phyloP scores from a whole-genome alignment of 2,797 vertebrate species.

The Orientallactaga sibirica region DNA sequence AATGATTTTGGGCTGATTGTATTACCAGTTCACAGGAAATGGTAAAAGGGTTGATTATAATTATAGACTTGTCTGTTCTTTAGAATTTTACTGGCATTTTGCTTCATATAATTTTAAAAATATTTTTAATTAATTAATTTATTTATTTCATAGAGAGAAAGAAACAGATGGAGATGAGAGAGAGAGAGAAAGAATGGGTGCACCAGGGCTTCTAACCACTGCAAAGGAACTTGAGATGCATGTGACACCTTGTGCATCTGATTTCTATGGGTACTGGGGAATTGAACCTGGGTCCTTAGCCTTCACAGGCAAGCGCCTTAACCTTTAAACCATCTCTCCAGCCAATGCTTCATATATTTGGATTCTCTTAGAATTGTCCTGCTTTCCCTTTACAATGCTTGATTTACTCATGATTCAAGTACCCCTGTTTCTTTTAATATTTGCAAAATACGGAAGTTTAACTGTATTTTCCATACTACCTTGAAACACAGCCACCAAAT shows the following conservation, averaged over 20 bases:
- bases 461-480: background rate
- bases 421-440: background rate
- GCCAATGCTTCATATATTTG: too few species aligned
- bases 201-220: too few species aligned
- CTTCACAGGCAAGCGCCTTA: too few species aligned
- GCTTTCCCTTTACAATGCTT: background rate
- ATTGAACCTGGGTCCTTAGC: too few species aligned
- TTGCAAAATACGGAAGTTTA: constrained; percentile 10
- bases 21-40: background rate
- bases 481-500: constrained; percentile 56
- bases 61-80: background rate
- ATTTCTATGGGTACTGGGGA: too few species aligned
- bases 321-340: background rate
- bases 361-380: background rate
- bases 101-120: background rate
- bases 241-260: too few species aligned
- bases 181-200: too few species aligned
- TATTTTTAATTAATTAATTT: background rate
- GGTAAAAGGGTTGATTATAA: background rate
- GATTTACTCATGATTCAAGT: background rate
- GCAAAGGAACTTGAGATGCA: too few species aligned
- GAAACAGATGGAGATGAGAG: too few species aligned
- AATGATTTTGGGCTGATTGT: background rate
- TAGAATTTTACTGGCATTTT: background rate
- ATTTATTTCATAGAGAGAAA: background rate